Conservation (phyloP, 1,140 invertebrate genomes). For the Lordiphosa stackelbergi region DNA sequence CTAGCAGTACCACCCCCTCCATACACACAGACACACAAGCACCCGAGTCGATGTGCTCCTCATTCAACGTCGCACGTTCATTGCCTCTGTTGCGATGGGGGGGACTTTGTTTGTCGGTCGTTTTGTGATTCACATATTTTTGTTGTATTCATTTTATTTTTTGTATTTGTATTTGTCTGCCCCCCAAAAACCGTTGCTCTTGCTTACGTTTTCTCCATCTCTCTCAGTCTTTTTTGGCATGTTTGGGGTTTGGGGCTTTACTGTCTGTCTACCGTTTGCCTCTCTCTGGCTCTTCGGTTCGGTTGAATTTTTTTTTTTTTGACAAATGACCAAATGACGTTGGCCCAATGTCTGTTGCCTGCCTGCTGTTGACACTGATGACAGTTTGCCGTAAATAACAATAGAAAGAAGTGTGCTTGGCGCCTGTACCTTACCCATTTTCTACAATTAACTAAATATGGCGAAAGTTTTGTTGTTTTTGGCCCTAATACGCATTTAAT, state of each 20-base stretch:
- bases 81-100: not conserved
- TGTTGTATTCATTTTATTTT: too few relatives aligned
- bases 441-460: slow-evolving; percentile 32
- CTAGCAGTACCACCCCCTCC: not conserved
- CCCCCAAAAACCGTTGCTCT: slow-evolving; percentile 10
- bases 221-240: not conserved
- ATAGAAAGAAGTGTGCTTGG: slow-evolving; percentile 11
- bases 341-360: slow-evolving; percentile 41
- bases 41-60: not conserved
- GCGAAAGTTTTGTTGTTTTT: slow-evolving; percentile 27
- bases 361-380: slow-evolving; percentile 39
- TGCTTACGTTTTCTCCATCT: not conserved
- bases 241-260: slow-evolving; percentile 1
- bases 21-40: not conserved
- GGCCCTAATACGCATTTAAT: slow-evolving; percentile 20
- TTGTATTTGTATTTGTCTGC: slow-evolving; percentile 5
- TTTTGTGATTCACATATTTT: slow-evolving; percentile 19
- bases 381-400: slow-evolving; percentile 49
- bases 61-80: slow-evolving; percentile 10
- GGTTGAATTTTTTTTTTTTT: slow-evolving; percentile 10
- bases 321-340: slow-evolving; percentile 49
- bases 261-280: slow-evolving; percentile 18
- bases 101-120: slow-evolving; percentile 1
- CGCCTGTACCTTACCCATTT: not conserved
- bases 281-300: slow-evolving; percentile 1